Percentiles rank a stretch among this genome's conserved stretches.
Evolutionary conservation across 2,113 vertebrate genomes (phyloP).

Genomic region (Merops nubicus): DNA sequence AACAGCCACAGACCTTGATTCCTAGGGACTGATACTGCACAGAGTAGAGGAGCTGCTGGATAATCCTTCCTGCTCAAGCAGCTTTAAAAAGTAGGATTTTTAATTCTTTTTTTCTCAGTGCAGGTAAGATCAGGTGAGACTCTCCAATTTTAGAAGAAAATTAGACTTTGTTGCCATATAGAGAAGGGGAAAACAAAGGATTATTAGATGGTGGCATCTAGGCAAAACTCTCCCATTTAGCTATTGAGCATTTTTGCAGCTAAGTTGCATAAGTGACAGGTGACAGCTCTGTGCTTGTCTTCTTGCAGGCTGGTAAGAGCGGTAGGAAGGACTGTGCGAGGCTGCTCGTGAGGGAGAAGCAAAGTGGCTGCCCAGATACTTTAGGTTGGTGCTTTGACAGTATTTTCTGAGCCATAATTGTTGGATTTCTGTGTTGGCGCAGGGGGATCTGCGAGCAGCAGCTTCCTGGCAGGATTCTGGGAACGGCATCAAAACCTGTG

Average conservation of each 20-base stretch:
- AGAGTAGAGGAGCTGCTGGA: neutral
- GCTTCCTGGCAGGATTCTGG: conserved; percentile 38
- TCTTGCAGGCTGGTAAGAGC: neutral
- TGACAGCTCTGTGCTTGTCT: neutral
- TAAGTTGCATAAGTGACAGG: neutral
- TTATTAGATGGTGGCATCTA: neutral
- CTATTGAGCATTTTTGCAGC: neutral
- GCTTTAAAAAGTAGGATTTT: neutral
- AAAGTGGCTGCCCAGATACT: neutral
- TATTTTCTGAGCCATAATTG: neutral
- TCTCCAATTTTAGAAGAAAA: neutral
- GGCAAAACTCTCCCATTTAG: neutral
- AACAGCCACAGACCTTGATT: neutral
- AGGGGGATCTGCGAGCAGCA: neutral
- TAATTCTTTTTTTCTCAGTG: neutral
- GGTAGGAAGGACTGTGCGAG: neutral
- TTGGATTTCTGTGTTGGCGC: neutral
- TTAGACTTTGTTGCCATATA: neutral
- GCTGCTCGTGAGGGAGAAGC: neutral
- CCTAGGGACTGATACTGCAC: neutral
- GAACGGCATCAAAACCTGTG: conserved; percentile 9
- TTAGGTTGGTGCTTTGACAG: neutral
- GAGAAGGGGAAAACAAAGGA: neutral
- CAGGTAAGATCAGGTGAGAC: neutral
- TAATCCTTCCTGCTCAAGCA: neutral